Conservation (phyloP, 2,888 invertebrate genomes). For the Eupithecia dodoneata region DNA sequence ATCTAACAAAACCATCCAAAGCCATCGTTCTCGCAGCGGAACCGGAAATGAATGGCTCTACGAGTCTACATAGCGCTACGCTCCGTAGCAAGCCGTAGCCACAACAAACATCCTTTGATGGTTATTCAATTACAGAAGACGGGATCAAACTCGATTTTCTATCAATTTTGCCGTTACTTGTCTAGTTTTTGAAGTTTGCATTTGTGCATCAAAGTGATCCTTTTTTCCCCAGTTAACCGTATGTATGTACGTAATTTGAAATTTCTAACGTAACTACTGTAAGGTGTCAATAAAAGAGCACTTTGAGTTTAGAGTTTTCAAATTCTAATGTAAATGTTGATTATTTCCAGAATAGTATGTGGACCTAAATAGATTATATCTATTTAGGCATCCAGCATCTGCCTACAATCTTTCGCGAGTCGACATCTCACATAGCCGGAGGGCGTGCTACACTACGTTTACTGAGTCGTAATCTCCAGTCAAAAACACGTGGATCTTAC, state of each 20-base stretch:
- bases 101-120: slow-evolving; percentile 36
- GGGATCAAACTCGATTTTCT: slow-evolving; percentile 35
- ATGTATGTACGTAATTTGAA: background rate
- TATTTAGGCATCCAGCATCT: too few species aligned
- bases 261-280: background rate
- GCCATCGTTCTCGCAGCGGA: slow-evolving; percentile 9
- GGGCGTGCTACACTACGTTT: too few species aligned
- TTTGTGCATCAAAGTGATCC: background rate
- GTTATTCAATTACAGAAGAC: slow-evolving; percentile 38
- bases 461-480: too few species aligned
- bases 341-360: too few species aligned
- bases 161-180: slow-evolving; percentile 28
- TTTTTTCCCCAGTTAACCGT: background rate
- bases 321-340: too few species aligned
- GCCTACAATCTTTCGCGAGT: too few species aligned
- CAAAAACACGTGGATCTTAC: background rate
- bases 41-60: slow-evolving; percentile 21
- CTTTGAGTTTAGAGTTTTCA: too few species aligned
- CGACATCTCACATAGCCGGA: too few species aligned
- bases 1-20: background rate
- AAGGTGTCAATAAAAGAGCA: too few species aligned
- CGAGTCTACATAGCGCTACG: slow-evolving; percentile 28
- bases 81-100: slow-evolving; percentile 19
- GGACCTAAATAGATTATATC: too few species aligned
- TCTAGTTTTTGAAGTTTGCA: slow-evolving; percentile 16